These are phyloP conservation scores for Eupithecia centaureata DNA, from an alignment of 2,888 invertebrate species.

Conservation along the genomic window DNA sequence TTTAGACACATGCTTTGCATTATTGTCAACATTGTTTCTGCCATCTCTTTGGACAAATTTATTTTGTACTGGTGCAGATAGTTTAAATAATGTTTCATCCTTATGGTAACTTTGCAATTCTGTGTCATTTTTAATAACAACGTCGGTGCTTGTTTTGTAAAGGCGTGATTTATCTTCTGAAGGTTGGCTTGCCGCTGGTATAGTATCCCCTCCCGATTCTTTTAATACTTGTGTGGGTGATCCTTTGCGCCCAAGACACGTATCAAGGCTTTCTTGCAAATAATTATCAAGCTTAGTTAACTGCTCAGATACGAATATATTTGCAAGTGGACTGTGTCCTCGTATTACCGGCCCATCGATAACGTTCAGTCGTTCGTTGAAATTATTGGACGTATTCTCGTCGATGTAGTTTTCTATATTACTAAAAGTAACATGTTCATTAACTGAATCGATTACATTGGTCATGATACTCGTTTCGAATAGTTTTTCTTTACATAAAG, in stretches of 20 bases:
- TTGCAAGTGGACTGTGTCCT: constrained; percentile 67
- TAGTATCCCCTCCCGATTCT: constrained; percentile 22
- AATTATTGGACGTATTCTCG: constrained; percentile 9
- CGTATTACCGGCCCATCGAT: constrained; percentile 50
- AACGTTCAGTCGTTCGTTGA: constrained; percentile 27
- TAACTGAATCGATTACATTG: constrained; percentile 7
- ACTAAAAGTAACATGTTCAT: constrained; percentile 10
- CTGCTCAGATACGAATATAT: constrained; percentile 69
- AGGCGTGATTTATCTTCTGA: constrained; percentile 43
- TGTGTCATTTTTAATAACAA: constrained; percentile 36
- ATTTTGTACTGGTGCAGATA: constrained; percentile 38
- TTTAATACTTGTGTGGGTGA: constrained; percentile 29
- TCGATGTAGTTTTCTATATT: constrained; percentile 20
- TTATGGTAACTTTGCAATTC: constrained; percentile 34
- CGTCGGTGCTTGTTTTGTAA: constrained; percentile 25
- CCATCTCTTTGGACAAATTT: constrained; percentile 42
- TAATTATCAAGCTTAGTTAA: constrained; percentile 74
- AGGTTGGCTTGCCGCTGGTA: constrained; percentile 23
- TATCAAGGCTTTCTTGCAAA: constrained; percentile 74
- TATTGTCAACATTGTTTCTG: constrained; percentile 27
- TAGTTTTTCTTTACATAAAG: constrained; percentile 66
- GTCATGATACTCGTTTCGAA: constrained; percentile 48
- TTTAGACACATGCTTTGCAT: constrained; percentile 50
- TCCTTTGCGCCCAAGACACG: constrained; percentile 57
- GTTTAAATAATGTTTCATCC: constrained; percentile 38